Evolutionary conservation across 2,113 vertebrate genomes (phyloP).

Genomic region (Serilophus lunatus): DNA sequence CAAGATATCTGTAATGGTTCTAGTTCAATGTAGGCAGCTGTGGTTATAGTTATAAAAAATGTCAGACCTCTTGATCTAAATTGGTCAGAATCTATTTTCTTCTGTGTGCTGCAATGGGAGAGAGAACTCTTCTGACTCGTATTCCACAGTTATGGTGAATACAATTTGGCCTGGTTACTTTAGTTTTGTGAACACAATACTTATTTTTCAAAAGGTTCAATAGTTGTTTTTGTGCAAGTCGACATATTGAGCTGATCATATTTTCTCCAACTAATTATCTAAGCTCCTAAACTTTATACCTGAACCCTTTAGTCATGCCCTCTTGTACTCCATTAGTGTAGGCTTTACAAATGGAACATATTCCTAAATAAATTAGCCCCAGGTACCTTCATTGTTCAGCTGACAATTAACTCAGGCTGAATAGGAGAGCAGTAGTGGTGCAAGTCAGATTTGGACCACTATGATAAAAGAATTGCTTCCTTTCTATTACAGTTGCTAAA

Average conservation of each 20-base stretch:
- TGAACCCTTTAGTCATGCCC: neutral
- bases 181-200: neutral
- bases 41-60: neutral
- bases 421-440: neutral
- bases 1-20: neutral
- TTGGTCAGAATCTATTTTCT: neutral
- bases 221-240: neutral
- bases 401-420: slow-evolving; percentile 7
- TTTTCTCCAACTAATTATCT: slow-evolving; percentile 7
- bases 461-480: neutral
- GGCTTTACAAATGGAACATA: neutral
- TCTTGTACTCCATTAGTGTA: neutral
- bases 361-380: slow-evolving; percentile 22
- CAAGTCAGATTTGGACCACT: neutral
- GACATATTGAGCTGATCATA: neutral
- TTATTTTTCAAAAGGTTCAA: neutral
- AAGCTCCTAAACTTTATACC: neutral
- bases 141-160: neutral
- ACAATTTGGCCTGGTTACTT: neutral
- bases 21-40: neutral
- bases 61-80: neutral
- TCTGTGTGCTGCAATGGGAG: neutral
- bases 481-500: slow-evolving; percentile 8
- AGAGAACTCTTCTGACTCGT: neutral
- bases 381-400: neutral